Evolutionary conservation across 2,888 invertebrate species (phyloP).

Genomic region (Bellardia pandia): DNA sequence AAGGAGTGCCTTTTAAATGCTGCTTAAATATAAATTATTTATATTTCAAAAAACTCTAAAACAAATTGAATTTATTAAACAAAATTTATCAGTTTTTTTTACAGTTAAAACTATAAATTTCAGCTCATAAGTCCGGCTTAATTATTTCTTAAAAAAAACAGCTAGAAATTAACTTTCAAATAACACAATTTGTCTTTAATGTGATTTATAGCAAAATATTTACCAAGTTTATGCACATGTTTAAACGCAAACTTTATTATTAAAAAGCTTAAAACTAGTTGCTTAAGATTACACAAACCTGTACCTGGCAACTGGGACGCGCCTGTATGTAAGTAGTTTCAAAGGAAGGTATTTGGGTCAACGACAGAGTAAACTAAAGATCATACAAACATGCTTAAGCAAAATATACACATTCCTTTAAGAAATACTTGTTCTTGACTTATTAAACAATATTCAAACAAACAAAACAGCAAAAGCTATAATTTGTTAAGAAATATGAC

Average conservation of each 20-base stretch:
- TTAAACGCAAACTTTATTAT: no score
- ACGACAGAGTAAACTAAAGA: conserved; percentile 56
- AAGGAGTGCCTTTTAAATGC: not conserved
- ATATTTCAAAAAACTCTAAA: no score
- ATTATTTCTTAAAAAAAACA: no score
- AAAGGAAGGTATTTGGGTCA: conserved; percentile 70
- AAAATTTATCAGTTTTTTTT: no score
- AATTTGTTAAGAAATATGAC: conserved; percentile 53
- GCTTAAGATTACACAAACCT: not conserved
- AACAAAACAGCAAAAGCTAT: conserved; percentile 10
- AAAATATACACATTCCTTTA: conserved; percentile 40
- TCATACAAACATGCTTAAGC: conserved; percentile 49
- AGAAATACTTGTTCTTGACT: conserved; percentile 24
- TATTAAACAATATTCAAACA: conserved; percentile 4
- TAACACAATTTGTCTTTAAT: no score
- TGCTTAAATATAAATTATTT: no score
- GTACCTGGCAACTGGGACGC: conserved; percentile 12
- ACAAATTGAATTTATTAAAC: no score
- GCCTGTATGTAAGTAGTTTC: conserved; percentile 4
- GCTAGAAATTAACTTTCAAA: no score
- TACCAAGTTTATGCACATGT: no score
- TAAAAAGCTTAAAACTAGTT: not conserved
- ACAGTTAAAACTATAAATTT: no score
- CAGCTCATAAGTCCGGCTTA: no score
- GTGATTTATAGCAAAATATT: no score